Evolutionary conservation across 1,140 invertebrate genomes (phyloP), one percentile per base, ranked within the genome.

Genomic region (Cydia pomonella): DNA sequence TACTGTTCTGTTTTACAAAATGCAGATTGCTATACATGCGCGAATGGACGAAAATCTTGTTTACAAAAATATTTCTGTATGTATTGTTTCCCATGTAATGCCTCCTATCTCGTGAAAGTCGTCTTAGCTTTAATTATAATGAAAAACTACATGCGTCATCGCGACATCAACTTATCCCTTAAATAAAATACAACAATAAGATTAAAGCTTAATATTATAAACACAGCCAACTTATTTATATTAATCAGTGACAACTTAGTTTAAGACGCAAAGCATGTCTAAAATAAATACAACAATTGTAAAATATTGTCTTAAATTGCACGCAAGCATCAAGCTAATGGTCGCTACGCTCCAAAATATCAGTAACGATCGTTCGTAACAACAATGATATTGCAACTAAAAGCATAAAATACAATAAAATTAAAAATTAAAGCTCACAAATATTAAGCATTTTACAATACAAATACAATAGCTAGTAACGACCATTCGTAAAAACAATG

Each of bases 231-330:
- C 29, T 29, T 18, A 18, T 69, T 29, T 18, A 18, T 69, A 7
- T 6, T 33, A 21, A 69, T 18, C 64, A 69, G 29, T 33, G 63
- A 38, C 29, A 69, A 69, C 63, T 4, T 23, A 16, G 13, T 47
- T 47, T 47, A 33, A 10, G 18, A 69, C 16, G 29, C 64, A 69
- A 69, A 69, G 64, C 64, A 69, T 23, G 16, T 41, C 29, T 4
- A 38, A 69, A 69, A 33, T 69, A 69, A 69, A 18, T 18, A 69
- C 6, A 69, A 33, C 63, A 69, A 38, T 33, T 29, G 23, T 66
- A 69, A 33, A 69, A 69, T 38, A 38, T 33, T 64, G 29, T 69
- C 64, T 33, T 33, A 29, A 69, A 69, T 69, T 69, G 64, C 64
- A 69, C 64, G 9, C 64, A 69, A 69, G 64, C 64, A 44, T 44